phyloP scores from a whole-genome alignment of 2,113 vertebrate genomes.

The Cricetomys ansorgei region DNA sequence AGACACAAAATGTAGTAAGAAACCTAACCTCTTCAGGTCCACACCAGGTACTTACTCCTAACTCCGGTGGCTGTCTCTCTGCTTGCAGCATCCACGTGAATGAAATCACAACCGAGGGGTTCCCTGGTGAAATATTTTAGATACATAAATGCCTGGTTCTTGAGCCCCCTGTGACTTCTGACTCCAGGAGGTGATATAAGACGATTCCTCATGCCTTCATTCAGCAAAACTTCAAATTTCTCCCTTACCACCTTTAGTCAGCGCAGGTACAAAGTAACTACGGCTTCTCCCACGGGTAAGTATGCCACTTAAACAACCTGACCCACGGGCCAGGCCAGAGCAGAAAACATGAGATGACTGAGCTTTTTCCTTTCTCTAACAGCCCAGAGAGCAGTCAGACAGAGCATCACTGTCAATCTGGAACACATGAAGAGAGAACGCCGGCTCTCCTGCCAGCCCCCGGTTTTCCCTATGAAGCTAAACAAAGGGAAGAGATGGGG shows the following conservation, averaged over 20 bases:
- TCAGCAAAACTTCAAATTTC: not conserved
- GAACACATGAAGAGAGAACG: slow-evolving; percentile 54
- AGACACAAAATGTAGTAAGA: not conserved
- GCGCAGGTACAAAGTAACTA: not conserved
- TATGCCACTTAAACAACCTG: not conserved
- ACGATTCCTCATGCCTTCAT: not conserved
- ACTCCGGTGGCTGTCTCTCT: slow-evolving; percentile 80
- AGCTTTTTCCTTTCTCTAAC: not conserved
- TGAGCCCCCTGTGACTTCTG: slow-evolving; percentile 61
- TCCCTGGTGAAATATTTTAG: slow-evolving; percentile 78
- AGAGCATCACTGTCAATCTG: slow-evolving; percentile 44
- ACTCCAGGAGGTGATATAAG: slow-evolving; percentile 59
- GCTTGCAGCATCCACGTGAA: slow-evolving; percentile 79
- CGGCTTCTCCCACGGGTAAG: slow-evolving; percentile 19
- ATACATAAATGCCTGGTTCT: slow-evolving; percentile 79
- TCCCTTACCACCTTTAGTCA: slow-evolving; percentile 9
- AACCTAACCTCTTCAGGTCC: slow-evolving; percentile 60
- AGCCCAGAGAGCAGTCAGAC: slow-evolving; percentile 31
- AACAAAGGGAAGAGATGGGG: slow-evolving; percentile 45
- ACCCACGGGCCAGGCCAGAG: slow-evolving; percentile 9
- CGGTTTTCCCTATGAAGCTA: not conserved
- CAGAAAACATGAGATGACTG: slow-evolving; percentile 27
- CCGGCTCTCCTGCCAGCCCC: not conserved
- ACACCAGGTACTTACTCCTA: slow-evolving; percentile 82
- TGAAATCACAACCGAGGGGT: slow-evolving; percentile 83